Percentiles rank a stretch among this genome's conserved stretches.
phyloP scores from a whole-genome alignment of 1,140 invertebrate species.

The Proctacanthus coquilletti region DNA sequence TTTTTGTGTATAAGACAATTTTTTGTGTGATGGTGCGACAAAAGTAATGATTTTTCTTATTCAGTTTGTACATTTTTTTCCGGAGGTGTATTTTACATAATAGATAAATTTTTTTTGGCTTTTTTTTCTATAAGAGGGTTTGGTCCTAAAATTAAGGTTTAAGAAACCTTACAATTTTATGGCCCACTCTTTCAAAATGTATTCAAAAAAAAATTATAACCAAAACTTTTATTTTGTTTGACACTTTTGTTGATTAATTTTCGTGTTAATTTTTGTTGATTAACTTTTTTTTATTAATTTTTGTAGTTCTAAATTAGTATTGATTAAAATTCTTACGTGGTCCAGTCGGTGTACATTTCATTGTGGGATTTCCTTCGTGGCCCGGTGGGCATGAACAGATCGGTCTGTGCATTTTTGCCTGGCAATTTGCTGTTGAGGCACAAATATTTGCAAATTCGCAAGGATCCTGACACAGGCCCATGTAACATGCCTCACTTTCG shows the following conservation, averaged over 20 bases:
- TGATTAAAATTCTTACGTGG: slow-evolving; percentile 62
- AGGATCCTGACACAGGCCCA: slow-evolving; percentile 53
- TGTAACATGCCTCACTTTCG: slow-evolving; percentile 56
- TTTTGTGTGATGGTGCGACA: slow-evolving; percentile 9
- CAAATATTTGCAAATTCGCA: slow-evolving; percentile 59
- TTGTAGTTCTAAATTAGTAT: slow-evolving; percentile 6
- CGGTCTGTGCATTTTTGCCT: slow-evolving; percentile 55
- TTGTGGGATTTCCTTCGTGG: slow-evolving; percentile 57
- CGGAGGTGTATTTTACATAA: no score
- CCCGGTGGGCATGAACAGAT: slow-evolving; percentile 59
- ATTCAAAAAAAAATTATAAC: slow-evolving; percentile 4
- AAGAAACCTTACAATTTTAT: no score
- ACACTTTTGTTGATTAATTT: background rate
- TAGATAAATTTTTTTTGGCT: no score
- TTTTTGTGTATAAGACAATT: slow-evolving; percentile 16
- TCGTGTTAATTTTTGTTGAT: slow-evolving; percentile 4
- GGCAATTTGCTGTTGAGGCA: slow-evolving; percentile 50
- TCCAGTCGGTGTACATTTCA: slow-evolving; percentile 50
- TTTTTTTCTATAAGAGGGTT: no score
- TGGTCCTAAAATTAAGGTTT: no score
- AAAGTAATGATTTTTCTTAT: no score
- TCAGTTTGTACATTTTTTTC: slow-evolving; percentile 5
- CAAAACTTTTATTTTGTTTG: background rate
- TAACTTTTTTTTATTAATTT: slow-evolving; percentile 3
- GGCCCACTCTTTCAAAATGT: slow-evolving; percentile 4